phyloP scores from a whole-genome alignment of 2,888 invertebrate genomes.

The Flabesymbios commensalis region DNA sequence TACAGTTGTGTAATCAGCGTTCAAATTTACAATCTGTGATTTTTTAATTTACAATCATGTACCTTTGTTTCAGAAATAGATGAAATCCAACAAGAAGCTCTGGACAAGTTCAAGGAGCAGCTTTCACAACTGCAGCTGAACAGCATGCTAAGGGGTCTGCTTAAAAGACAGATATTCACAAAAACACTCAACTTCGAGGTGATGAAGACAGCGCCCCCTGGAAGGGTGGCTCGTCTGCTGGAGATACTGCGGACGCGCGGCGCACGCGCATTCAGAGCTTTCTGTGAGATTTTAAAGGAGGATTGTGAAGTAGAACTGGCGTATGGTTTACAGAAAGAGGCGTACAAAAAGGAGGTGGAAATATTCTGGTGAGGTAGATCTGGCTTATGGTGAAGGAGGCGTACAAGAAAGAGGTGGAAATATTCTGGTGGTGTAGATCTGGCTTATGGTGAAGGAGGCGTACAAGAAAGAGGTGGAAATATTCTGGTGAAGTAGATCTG shows the following conservation, averaged over 20 bases:
- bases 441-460: slow-evolving; percentile 27
- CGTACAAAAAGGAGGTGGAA: slow-evolving; percentile 29
- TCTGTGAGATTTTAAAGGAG: slow-evolving; percentile 32
- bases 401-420: slow-evolving; percentile 28
- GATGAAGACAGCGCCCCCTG: slow-evolving; percentile 28
- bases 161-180: slow-evolving; percentile 27
- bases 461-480: slow-evolving; percentile 30
- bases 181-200: slow-evolving; percentile 37
- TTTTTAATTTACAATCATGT: too few relatives aligned
- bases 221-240: slow-evolving; percentile 27
- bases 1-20: too few relatives aligned
- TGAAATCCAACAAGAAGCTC: slow-evolving; percentile 19
- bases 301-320: slow-evolving; percentile 26
- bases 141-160: slow-evolving; percentile 31
- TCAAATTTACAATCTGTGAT: too few relatives aligned
- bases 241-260: slow-evolving; percentile 31
- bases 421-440: slow-evolving; percentile 31
- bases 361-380: slow-evolving; percentile 29
- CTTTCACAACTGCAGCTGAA: slow-evolving; percentile 25
- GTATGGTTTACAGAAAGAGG: slow-evolving; percentile 27
- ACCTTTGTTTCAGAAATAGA: slow-evolving; percentile 32
- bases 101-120: slow-evolving; percentile 21
- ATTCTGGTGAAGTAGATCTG: slow-evolving; percentile 30
- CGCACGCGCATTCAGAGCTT: slow-evolving; percentile 25
- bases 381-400: slow-evolving; percentile 32